phyloP scores from a whole-genome alignment of 92 coral and sea anemone genomes.

The Bergia sp. region DNA sequence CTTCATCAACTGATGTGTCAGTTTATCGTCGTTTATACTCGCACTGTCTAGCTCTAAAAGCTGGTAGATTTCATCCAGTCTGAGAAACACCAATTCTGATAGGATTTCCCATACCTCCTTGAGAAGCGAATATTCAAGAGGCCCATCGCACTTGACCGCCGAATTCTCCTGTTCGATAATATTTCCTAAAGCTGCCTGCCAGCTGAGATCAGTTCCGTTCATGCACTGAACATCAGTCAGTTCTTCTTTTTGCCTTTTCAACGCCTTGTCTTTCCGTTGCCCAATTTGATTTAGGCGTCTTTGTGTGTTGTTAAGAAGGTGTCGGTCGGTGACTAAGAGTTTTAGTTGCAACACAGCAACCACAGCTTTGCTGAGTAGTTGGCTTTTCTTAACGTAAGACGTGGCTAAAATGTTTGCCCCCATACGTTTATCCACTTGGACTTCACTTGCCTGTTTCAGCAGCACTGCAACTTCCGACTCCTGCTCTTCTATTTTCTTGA shows the following conservation, averaged over 20 bases:
- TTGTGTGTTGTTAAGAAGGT: not conserved
- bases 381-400: slow-evolving; percentile 29
- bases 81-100: not conserved
- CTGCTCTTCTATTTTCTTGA: slow-evolving; percentile 13
- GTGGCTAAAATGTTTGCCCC: slow-evolving; percentile 16
- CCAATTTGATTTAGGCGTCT: slow-evolving; percentile 27
- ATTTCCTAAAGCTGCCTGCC: not conserved
- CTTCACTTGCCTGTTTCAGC: slow-evolving; percentile 34
- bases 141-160: slow-evolving; percentile 28
- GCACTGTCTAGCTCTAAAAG: not conserved
- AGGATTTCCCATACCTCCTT: slow-evolving; percentile 27
- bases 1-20: slow-evolving; percentile 1
- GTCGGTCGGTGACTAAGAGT: not conserved
- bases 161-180: slow-evolving; percentile 15
- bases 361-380: not conserved
- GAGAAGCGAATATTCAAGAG: slow-evolving; percentile 10
- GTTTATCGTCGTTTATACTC: not conserved
- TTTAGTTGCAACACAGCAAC: not conserved
- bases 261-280: not conserved
- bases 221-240: slow-evolving; percentile 21
- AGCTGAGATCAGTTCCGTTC: slow-evolving; percentile 11
- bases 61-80: slow-evolving; percentile 1
- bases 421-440: slow-evolving; percentile 9
- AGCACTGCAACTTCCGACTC: slow-evolving; percentile 13
- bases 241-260: not conserved